Evolutionary conservation across 2,888 invertebrate species (phyloP), one percentile per base, ranked within the genome.

Genomic region (Synanthedon tipuliformis): DNA sequence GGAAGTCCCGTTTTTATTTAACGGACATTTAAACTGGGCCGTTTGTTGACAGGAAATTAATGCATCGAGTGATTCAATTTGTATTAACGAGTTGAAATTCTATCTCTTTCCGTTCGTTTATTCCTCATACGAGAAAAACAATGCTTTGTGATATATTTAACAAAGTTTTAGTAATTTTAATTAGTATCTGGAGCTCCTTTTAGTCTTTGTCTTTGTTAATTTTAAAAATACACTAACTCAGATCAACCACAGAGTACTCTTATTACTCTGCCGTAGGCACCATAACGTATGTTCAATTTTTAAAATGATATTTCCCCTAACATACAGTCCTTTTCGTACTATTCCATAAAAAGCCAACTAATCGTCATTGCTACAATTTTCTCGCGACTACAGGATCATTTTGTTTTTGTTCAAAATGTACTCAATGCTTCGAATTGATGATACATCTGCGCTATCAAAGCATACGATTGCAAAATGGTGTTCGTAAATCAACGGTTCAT

Each of bases 11-110:
- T 72, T 80, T 77, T 81, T 78, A 77, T 78, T 78, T 81, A 75
- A 78, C 69, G 75, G 62, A 71, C 66, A 75, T 79, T 78, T 68
- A 77, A 48, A 70, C 66, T 63, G 64, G 71, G 62, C 65, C 71
- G 69, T 71, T 69, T 71, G 71, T 71, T 78, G 75, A 71, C 81
- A 82, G 85, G 85, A 86, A 80, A 85, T 86, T 83, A 85, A 81
- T 81, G 77, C 78, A 77, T 70, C 69, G 64, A 59, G 67, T 64
- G 70, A 75, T 73, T 71, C 72, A 64, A 73, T 74, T 73, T 68
- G 64, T 68, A 67, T 69, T 73, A 73, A 73, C 72, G 67, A 70
- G 63, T 60, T 40, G 50, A 23, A 12, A 50, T 40, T n/a, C n/a
- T 45, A 45, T 45, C 45, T 45, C n/a, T 45, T 45, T 13, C 45